Percentiles rank a stretch among this genome's conserved stretches.
Evolutionary conservation across 2,113 vertebrate genomes (phyloP).

Genomic region (Tursiops truncatus): DNA sequence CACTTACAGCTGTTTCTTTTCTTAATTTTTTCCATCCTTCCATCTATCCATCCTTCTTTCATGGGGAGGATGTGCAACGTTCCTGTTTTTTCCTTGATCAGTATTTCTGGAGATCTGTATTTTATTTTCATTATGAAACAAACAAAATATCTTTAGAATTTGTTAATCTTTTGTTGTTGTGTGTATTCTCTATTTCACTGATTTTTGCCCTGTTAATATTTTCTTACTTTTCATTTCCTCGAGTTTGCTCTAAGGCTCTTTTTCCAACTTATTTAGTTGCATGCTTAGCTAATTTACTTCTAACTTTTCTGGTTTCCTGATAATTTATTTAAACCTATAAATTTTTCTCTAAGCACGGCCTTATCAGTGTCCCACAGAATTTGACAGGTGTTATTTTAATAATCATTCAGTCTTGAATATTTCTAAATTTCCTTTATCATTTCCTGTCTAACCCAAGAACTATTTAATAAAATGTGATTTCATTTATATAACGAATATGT

Average conservation of each 20-base stretch:
- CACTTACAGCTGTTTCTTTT: background rate
- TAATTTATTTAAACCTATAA: conserved; percentile 52
- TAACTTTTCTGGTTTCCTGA: conserved; percentile 14
- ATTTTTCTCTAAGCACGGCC: background rate
- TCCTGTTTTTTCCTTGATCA: background rate
- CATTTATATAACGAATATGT: background rate
- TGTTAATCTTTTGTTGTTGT: background rate
- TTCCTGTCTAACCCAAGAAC: conserved; percentile 30
- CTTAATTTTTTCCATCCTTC: background rate
- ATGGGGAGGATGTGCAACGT: background rate
- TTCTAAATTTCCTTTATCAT: conserved; percentile 39
- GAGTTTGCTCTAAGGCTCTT: background rate
- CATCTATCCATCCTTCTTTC: background rate
- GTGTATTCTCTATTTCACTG: background rate
- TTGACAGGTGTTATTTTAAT: conserved; percentile 68
- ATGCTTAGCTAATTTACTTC: conserved; percentile 31
- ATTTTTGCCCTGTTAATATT: background rate
- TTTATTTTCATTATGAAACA: background rate
- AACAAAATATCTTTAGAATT: background rate
- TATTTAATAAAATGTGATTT: conserved; percentile 55
- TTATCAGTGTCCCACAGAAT: conserved; percentile 39
- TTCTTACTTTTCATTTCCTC: conserved; percentile 24
- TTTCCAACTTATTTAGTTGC: background rate
- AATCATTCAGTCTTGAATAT: conserved; percentile 40
- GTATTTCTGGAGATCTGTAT: background rate